Conservation (phyloP, 1,140 invertebrate species). For the Phocides pigmalion region DNA sequence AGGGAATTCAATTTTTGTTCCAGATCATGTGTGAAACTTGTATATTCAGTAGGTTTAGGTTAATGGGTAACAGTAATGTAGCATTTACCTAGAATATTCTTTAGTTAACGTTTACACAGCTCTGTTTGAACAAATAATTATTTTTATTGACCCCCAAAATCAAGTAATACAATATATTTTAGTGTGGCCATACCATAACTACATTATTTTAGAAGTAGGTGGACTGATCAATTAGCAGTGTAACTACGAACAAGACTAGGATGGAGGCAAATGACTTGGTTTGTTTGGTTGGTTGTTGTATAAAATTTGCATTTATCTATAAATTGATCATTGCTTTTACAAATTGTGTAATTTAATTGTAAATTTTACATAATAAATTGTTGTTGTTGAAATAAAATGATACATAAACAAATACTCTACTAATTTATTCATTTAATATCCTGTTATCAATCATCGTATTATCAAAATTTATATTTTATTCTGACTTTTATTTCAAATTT, state of each 20-base stretch:
- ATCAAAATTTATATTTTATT: too few relatives aligned
- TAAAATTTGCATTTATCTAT: constrained; percentile 53
- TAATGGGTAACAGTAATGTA: constrained; percentile 14
- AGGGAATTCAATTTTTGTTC: not conserved
- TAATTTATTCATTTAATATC: constrained; percentile 33
- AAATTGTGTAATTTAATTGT: constrained; percentile 73
- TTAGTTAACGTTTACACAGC: constrained; percentile 8
- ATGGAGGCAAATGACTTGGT: constrained; percentile 23
- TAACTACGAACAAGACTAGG: constrained; percentile 34
- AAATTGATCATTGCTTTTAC: constrained; percentile 65
- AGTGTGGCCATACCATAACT: constrained; percentile 15
- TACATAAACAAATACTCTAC: constrained; percentile 40
- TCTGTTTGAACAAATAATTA: constrained; percentile 16
- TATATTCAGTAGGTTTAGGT: constrained; percentile 15
- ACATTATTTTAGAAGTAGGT: not conserved
- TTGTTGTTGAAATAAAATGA: constrained; percentile 79
- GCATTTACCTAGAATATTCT: constrained; percentile 7
- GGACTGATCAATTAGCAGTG: constrained; percentile 11
- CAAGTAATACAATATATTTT: constrained; percentile 14
- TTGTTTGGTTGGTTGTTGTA: constrained; percentile 37
- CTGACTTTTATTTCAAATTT: too few relatives aligned
- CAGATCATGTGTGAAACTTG: not conserved
- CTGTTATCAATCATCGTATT: too few relatives aligned
- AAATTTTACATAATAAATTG: constrained; percentile 77
- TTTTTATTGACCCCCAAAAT: constrained; percentile 13